Evolutionary conservation across 1,140 invertebrate genomes (phyloP), one percentile per base, ranked within the genome.

Genomic region (Sitophilus oryzae): DNA sequence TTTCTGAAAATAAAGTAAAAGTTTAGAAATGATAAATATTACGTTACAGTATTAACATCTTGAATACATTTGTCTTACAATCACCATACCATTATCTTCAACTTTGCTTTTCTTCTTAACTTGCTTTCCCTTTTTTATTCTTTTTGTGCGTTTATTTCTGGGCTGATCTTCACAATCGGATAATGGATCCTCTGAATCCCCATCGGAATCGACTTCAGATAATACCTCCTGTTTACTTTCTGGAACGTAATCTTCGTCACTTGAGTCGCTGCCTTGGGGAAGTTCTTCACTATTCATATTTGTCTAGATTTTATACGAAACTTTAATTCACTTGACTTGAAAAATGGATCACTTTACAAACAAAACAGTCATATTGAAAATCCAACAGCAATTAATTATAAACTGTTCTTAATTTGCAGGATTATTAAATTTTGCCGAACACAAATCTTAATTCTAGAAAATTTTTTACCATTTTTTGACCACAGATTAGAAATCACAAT

Each of bases 181-280:
- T 60, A 66, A 37, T 59, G 44, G 59, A 57, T 71, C 71, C 70
- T 61, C 70, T 20, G 58, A 45, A 45, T 69, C 69, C 20, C 71
- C 69, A 64, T 71, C 66, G 11, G 66, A 70, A 11, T 70, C 69
- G 15, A 65, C 66, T 60, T 78, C 77, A 56, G 77, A 79, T 16
- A 69, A 69, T 41, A 75, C 71, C 56, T 73, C 73, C 49, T 65
- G 59, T 57, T 72, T 73, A 65, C 70, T 72, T 41, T 67, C 65
- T 30, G 73, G 68, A 43, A 67, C 68, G 56, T 78, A 77, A 64
- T 79, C 74, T 60, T 76, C 73, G 53, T 78, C 77, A 62, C 71
- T 77, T 23, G 61, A 58, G 60, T 72, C 71, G 55, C 66, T 69
- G 16, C 66, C 64, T 25, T 68, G 65, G 18, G 59, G 56, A 37